phyloP scores from a whole-genome alignment of 1,140 invertebrate species.

The Zaprionus tsacasi region DNA sequence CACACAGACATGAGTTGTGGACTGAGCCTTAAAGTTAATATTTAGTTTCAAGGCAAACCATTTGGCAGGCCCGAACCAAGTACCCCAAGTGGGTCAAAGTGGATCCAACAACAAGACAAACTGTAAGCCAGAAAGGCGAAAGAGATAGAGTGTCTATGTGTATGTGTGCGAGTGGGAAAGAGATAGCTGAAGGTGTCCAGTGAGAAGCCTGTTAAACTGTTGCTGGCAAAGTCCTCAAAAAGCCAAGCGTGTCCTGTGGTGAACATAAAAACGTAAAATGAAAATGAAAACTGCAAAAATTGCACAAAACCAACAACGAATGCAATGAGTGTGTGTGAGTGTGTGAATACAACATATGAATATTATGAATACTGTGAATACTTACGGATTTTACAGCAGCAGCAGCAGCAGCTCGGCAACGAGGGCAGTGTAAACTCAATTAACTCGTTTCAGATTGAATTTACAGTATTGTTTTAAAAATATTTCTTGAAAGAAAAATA shows the following conservation, averaged over 20 bases:
- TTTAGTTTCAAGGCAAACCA: conserved; percentile 45
- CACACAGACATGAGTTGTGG: conserved; percentile 18
- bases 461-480: neutral
- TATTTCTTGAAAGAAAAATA: conserved; percentile 3
- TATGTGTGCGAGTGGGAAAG: no score
- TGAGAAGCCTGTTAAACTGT: conserved; percentile 35
- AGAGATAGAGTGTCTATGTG: neutral
- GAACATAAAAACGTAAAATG: conserved; percentile 6
- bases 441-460: neutral
- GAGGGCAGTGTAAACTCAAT: conserved; percentile 1
- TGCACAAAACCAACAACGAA: neutral
- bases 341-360: conserved; percentile 3
- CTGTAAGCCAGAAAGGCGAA: neutral
- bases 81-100: conserved; percentile 42
- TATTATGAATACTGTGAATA: conserved; percentile 1
- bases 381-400: conserved; percentile 5
- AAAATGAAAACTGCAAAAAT: conserved; percentile 21
- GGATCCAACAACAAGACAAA: conserved; percentile 22
- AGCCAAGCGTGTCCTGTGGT: conserved; percentile 17
- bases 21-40: conserved; percentile 44
- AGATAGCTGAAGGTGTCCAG: conserved; percentile 5
- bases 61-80: conserved; percentile 32
- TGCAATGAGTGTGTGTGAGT: neutral
- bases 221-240: conserved; percentile 30
- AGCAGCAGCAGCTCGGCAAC: neutral